phyloP scores from a whole-genome alignment of 2,888 invertebrate species.

The Acronicta leporina region DNA sequence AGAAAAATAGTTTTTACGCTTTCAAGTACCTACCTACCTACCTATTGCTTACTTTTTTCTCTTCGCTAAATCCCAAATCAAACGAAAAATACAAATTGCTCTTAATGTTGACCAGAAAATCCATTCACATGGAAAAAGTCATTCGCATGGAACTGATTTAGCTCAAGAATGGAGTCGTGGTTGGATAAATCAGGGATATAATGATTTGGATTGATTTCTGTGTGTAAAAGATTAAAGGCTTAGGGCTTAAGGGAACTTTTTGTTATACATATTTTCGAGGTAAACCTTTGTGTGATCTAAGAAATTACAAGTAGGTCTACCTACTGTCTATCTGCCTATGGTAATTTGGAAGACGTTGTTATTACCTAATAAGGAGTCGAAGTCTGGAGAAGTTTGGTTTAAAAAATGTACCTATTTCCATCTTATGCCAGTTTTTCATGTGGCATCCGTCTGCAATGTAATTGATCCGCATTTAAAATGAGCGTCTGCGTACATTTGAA shows the following conservation, averaged over 20 bases:
- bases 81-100: conserved; percentile 66
- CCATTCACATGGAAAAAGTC: conserved; percentile 80
- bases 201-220: conserved; percentile 55
- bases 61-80: conserved; percentile 51
- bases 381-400: too few species aligned
- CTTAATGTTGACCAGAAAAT: conserved; percentile 71
- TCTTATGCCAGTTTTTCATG: conserved; percentile 27
- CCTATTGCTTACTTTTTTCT: conserved; percentile 49
- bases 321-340: too few species aligned
- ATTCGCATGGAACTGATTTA: conserved; percentile 77
- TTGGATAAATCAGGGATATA: conserved; percentile 71
- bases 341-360: too few species aligned
- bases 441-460: conserved; percentile 32
- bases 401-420: neutral
- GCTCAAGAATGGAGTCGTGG: conserved; percentile 72
- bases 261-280: too few species aligned
- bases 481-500: conserved; percentile 34
- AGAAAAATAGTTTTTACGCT: conserved; percentile 30
- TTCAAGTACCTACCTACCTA: conserved; percentile 17
- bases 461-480: conserved; percentile 46
- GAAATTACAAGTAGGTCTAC: too few species aligned
- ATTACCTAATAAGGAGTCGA: too few species aligned
- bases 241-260: too few species aligned
- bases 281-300: too few species aligned
- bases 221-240: conserved; percentile 28